Evolutionary conservation across 2,888 invertebrate species (phyloP).

Genomic region (Dynastes hyllus): DNA sequence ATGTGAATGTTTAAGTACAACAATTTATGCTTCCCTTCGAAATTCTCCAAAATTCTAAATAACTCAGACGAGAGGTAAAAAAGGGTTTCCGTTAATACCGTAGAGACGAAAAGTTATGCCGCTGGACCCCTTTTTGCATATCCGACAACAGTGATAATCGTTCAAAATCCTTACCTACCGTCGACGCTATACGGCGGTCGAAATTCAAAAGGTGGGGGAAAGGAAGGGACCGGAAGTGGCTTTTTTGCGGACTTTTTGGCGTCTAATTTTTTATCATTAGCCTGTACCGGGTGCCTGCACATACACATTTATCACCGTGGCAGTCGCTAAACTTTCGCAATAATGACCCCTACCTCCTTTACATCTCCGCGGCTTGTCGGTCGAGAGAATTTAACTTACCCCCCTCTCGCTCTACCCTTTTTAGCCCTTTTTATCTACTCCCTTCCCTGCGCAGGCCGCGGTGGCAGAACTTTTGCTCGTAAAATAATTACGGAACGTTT

Average conservation of each 20-base stretch:
- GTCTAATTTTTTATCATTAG: conserved; percentile 63
- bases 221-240: neutral
- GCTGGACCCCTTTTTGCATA: conserved; percentile 27
- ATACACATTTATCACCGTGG: conserved; percentile 66
- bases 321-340: conserved; percentile 61
- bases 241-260: conserved; percentile 59
- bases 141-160: conserved; percentile 58
- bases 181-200: conserved; percentile 45
- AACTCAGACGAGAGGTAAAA: conserved; percentile 8
- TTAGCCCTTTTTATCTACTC: neutral
- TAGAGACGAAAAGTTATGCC: conserved; percentile 22
- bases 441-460: neutral
- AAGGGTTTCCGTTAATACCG: conserved; percentile 58
- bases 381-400: neutral
- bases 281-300: conserved; percentile 57
- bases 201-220: neutral
- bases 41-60: neutral
- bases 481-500: conserved; percentile 46
- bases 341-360: conserved; percentile 52
- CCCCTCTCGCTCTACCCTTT: neutral
- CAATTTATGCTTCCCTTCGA: neutral
- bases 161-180: conserved; percentile 57
- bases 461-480: conserved; percentile 47
- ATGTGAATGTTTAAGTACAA: neutral
- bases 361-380: conserved; percentile 4